These are phyloP conservation scores for Shinisaurus crocodilurus DNA, from an alignment of 2,113 vertebrate species.

Conservation along the genomic window DNA sequence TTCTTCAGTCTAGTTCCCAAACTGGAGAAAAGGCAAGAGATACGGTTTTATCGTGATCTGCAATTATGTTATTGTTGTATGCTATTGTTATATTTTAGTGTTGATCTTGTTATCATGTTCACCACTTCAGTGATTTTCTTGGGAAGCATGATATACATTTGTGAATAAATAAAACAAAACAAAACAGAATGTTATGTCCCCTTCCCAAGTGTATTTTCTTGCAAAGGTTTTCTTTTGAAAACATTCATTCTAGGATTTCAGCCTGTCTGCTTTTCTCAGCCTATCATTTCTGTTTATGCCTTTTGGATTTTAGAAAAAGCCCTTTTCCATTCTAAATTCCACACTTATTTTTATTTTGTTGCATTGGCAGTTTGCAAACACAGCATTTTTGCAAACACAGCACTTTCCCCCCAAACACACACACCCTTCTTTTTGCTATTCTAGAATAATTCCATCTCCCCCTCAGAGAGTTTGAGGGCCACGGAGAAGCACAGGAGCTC, in stretches of 20 bases:
- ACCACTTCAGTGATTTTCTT: no score
- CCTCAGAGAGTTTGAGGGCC: conserved; percentile 91
- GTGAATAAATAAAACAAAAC: no score
- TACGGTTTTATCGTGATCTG: not conserved
- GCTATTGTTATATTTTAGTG: no score
- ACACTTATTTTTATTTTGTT: not conserved
- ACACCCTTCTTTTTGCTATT: not conserved
- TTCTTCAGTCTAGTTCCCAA: not conserved
- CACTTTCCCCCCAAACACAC: not conserved
- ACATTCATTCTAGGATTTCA: not conserved
- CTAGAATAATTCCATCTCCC: no score
- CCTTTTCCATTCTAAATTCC: not conserved
- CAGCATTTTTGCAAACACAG: not conserved
- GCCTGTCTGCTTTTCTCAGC: not conserved
- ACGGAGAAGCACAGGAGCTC: conserved; percentile 94
- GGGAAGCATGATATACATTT: no score
- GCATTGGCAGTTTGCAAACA: no score
- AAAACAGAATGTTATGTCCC: not conserved
- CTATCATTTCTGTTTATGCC: not conserved
- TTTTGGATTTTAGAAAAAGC: not conserved
- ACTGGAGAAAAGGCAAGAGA: not conserved
- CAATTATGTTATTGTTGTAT: no score
- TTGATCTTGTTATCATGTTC: no score
- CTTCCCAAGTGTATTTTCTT: not conserved
- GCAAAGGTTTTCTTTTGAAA: conserved; percentile 18